A percentile compares a stretch with the other conserved stretches of the same genome.
Conservation (phyloP, 2,113 vertebrate species). For the Rattus rattus region DNA sequence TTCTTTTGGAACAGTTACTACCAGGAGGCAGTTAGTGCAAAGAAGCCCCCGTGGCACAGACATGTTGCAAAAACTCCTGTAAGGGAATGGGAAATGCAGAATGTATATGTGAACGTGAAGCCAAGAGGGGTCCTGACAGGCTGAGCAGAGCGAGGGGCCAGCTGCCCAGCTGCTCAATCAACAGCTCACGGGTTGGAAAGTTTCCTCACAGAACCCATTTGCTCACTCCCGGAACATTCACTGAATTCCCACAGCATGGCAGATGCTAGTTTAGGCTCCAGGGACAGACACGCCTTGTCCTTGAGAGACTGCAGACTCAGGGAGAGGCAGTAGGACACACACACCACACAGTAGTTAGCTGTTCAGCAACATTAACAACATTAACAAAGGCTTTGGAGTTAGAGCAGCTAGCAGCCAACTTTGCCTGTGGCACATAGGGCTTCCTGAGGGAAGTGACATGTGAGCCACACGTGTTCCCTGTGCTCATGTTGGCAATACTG, state of each 20-base stretch:
- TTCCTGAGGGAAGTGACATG: neutral
- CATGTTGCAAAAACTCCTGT: neutral
- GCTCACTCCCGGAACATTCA: neutral
- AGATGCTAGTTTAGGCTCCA: neutral
- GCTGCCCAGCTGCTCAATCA: neutral
- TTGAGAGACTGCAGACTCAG: neutral
- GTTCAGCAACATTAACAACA: neutral
- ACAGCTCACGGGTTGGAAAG: neutral
- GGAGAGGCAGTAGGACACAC: neutral
- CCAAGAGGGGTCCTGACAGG: neutral
- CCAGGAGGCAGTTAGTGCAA: neutral
- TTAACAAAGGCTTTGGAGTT: neutral
- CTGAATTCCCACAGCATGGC: neutral
- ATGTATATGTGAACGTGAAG: neutral
- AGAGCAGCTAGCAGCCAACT: neutral
- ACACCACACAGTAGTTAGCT: neutral
- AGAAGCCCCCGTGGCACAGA: neutral
- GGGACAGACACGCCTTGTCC: neutral
- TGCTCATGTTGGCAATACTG: neutral
- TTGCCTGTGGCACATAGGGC: neutral
- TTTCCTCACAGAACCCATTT: neutral
- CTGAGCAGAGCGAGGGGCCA: neutral
- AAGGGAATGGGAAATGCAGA: conserved; percentile 39
- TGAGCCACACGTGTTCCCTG: neutral
- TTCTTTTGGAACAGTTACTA: neutral